These are phyloP conservation scores for Gasteruption jaculator DNA, from an alignment of 2,888 invertebrate species.

Conservation along the genomic window DNA sequence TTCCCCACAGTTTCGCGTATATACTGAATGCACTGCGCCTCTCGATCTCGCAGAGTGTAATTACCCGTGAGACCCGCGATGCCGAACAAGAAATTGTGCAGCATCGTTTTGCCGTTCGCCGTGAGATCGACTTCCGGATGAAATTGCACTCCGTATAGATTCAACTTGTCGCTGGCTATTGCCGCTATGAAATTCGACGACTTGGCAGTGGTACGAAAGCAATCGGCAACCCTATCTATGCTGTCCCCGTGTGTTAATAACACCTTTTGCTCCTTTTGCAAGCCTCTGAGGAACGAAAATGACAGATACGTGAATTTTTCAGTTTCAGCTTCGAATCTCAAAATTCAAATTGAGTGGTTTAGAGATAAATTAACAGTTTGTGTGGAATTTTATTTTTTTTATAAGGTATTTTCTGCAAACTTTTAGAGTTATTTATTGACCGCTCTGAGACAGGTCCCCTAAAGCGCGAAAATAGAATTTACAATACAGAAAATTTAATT, in stretches of 20 bases:
- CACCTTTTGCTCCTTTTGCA: slow-evolving; percentile 84
- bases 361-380: too few relatives aligned
- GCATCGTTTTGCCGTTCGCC: slow-evolving; percentile 82
- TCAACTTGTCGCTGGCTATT: slow-evolving; percentile 84
- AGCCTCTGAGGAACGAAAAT: slow-evolving; percentile 72
- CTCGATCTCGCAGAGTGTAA: slow-evolving; percentile 84
- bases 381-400: too few relatives aligned
- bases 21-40: slow-evolving; percentile 86
- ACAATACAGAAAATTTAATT: too few relatives aligned
- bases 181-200: slow-evolving; percentile 82
- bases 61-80: slow-evolving; percentile 81
- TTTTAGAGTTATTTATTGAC: too few relatives aligned
- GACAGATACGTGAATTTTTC: not conserved
- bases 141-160: slow-evolving; percentile 95
- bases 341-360: too few relatives aligned
- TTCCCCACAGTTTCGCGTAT: slow-evolving; percentile 85
- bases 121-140: slow-evolving; percentile 99
- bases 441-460: too few relatives aligned
- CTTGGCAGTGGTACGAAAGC: slow-evolving; percentile 81
- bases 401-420: too few relatives aligned
- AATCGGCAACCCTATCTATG: slow-evolving; percentile 85
- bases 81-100: slow-evolving; percentile 92
- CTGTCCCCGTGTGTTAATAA: slow-evolving; percentile 97
- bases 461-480: too few relatives aligned
- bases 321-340: too few relatives aligned